A percentile compares a stretch with the other conserved stretches of the same genome.
phyloP scores from a whole-genome alignment of 2,113 vertebrate genomes.

The Leptocoma aspasia region DNA sequence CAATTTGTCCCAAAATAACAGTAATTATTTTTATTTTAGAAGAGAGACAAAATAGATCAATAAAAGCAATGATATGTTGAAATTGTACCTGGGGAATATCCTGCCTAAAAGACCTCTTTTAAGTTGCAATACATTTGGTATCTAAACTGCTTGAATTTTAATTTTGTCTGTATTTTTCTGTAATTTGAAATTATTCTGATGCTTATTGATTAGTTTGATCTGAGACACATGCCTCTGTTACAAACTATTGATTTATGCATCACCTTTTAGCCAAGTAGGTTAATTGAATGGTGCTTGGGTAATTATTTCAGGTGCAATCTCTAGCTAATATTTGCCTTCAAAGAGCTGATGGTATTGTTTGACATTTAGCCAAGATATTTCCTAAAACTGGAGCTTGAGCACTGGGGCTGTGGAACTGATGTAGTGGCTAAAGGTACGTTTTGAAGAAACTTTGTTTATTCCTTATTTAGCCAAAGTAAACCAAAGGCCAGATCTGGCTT shows the following conservation, averaged over 20 bases:
- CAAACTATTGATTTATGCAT: slow-evolving; percentile 24
- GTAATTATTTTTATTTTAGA: neutral
- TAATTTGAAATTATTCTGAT: slow-evolving; percentile 9
- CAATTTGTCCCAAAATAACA: neutral
- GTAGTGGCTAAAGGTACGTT: neutral
- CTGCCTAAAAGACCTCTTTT: neutral
- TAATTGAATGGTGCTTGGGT: slow-evolving; percentile 27
- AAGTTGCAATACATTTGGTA: neutral
- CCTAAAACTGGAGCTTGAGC: neutral
- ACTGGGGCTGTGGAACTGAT: neutral
- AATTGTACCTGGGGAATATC: neutral
- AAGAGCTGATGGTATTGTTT: slow-evolving; percentile 27
- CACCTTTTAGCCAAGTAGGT: slow-evolving; percentile 32
- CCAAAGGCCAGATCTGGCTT: neutral
- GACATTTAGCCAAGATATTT: neutral
- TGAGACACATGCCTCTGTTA: slow-evolving; percentile 7
- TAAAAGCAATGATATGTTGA: neutral
- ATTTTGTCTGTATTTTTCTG: neutral
- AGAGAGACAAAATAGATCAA: neutral
- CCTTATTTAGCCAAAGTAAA: neutral
- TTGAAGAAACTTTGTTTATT: neutral
- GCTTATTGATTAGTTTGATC: slow-evolving; percentile 4
- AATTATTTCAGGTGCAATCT: neutral
- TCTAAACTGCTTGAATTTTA: neutral
- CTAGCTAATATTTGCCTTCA: slow-evolving; percentile 6